phyloP scores from a whole-genome alignment of 2,888 invertebrate genomes.

The Trachelus iudaicus region DNA sequence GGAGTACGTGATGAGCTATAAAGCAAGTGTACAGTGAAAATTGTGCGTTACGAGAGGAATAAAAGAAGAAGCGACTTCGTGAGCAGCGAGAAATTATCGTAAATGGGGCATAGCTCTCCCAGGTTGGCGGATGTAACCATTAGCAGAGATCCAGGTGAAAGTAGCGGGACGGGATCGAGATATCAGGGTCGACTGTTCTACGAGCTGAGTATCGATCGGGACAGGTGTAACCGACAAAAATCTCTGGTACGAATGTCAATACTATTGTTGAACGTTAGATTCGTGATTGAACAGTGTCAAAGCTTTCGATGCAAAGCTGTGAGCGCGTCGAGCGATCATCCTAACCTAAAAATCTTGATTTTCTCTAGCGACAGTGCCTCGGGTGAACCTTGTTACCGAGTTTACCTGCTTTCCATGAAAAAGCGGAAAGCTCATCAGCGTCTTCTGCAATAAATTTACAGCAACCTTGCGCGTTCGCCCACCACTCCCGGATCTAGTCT shows the following conservation, averaged over 20 bases:
- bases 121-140: constrained; percentile 57
- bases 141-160: constrained; percentile 55
- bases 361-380: too few species aligned
- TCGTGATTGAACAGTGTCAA: background rate
- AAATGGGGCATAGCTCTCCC: constrained; percentile 54
- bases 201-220: constrained; percentile 19
- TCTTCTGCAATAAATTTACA: constrained; percentile 28
- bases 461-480: constrained; percentile 34
- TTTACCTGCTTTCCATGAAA: background rate
- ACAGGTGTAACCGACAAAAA: constrained; percentile 28
- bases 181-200: constrained; percentile 34
- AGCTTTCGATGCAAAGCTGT: background rate
- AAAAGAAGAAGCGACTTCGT: background rate
- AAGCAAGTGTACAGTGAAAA: background rate
- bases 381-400: too few species aligned
- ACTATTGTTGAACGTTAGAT: background rate
- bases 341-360: too few species aligned
- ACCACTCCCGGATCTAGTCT: constrained; percentile 36
- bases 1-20: background rate
- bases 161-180: constrained; percentile 45
- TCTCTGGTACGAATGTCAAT: background rate
- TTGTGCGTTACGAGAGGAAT: background rate
- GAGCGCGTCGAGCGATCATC: background rate
- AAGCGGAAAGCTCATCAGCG: background rate
- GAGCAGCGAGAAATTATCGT: constrained; percentile 35